Evolutionary conservation across 1,140 invertebrate species (phyloP).

Genomic region (Bilobella aurantiaca): DNA sequence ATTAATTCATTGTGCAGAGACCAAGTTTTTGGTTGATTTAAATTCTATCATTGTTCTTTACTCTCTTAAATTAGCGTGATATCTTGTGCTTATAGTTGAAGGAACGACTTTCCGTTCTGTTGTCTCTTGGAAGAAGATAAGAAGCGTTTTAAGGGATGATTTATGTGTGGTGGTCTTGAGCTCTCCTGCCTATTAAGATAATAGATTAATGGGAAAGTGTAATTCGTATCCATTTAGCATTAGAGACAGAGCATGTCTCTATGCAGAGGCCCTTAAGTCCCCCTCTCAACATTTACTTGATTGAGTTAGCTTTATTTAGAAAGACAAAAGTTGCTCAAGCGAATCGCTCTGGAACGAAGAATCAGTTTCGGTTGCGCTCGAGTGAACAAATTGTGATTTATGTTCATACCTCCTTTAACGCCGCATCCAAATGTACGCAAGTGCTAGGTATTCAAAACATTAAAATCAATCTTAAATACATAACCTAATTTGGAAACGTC

Average conservation of each 20-base stretch:
- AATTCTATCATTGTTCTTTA: too few relatives aligned
- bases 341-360: not conserved
- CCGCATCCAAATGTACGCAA: too few relatives aligned
- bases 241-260: too few relatives aligned
- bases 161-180: not conserved
- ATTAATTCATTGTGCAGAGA: too few relatives aligned
- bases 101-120: too few relatives aligned
- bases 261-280: not conserved
- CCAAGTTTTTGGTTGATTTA: too few relatives aligned
- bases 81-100: too few relatives aligned
- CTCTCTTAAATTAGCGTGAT: too few relatives aligned
- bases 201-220: not conserved
- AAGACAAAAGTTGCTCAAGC: not conserved
- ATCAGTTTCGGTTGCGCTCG: not conserved
- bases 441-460: too few relatives aligned
- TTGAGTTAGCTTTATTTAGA: not conserved
- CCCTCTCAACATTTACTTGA: not conserved
- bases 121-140: too few relatives aligned
- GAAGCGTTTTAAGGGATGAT: not conserved
- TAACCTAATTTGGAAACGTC: too few relatives aligned
- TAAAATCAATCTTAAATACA: too few relatives aligned
- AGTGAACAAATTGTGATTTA: not conserved
- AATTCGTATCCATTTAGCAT: not conserved
- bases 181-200: not conserved
- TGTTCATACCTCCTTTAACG: not conserved